phyloP scores from a whole-genome alignment of 2,888 invertebrate genomes.

The Rhingia campestris region DNA sequence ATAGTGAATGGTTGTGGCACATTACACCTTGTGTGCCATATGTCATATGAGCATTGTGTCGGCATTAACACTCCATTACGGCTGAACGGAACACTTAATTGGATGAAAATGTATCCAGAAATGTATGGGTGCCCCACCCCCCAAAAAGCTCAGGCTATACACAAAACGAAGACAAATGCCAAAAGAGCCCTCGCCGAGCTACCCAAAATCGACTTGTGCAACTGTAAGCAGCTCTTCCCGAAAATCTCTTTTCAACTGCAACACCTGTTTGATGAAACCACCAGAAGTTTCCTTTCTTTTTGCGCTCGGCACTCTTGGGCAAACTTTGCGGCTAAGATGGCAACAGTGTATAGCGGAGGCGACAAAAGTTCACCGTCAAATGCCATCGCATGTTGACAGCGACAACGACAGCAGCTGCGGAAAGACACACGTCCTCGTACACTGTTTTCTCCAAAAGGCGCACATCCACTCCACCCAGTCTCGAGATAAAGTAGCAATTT shows the following conservation, averaged over 20 bases:
- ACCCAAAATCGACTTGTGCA: conserved; percentile 8
- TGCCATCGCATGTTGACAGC: conserved; percentile 70
- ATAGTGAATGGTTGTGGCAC: conserved; percentile 42
- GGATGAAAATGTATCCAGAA: conserved; percentile 52
- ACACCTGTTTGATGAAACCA: conserved; percentile 71
- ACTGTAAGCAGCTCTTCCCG: conserved; percentile 1
- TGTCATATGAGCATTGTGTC: conserved; percentile 66
- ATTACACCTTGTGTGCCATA: conserved; percentile 42
- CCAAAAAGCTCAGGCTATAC: background rate
- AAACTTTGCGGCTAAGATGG: conserved; percentile 70
- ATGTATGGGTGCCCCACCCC: background rate
- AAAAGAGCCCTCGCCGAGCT: conserved; percentile 6
- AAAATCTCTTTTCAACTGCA: conserved; percentile 44
- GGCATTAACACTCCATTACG: conserved; percentile 71
- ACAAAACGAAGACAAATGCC: conserved; percentile 48
- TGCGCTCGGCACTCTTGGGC: conserved; percentile 34
- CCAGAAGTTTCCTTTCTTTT: conserved; percentile 55
- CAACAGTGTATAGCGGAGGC: conserved; percentile 26
- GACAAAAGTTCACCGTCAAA: conserved; percentile 66
- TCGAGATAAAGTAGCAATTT: conserved; percentile 65
- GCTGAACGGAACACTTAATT: conserved; percentile 71
- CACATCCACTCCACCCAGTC: conserved; percentile 35
- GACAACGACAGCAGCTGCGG: conserved; percentile 53
- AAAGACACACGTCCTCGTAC: conserved; percentile 52
- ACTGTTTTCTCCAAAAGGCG: conserved; percentile 17